Base-by-base conservation (phyloP, 1,140 invertebrate species). In the Ips typographus region DNA sequence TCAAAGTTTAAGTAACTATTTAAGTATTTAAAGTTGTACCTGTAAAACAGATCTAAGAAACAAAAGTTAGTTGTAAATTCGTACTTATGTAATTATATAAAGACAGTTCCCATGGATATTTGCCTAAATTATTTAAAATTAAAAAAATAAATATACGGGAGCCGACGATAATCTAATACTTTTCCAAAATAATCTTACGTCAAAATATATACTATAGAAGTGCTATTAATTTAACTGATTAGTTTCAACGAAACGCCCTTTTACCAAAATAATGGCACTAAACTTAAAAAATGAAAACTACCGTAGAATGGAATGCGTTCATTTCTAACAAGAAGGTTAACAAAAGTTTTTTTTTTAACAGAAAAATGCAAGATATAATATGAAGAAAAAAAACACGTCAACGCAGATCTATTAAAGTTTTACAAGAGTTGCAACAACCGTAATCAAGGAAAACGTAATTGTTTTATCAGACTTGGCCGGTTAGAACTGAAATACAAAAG, bases 221-320 rank as follows among this genome's bases (percentile, higher is more conserved):
- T 65, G 62, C 61, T 56, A 56, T 58, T 56, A 56, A 47, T 58
- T 22, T 22, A 22, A 22, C 22, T 68, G 40, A 65, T 70, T 60
- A 68, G 39, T 65, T 69, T 42, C 60, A 51, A 61, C 57, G 52
- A 57, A 40, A 66, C 63, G 74, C 71, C 74, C 73, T 70, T 72
- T 72, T 72, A 76, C 73, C 75, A 70, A 75, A 22, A 8, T 49
- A 61, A 76, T 76, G 75, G 75, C 75, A 76, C 75, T 76, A 75
- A 71, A 72, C 70, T 74, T 72, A 73, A 68, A 70, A 66, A 70
- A 66, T 40, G 59, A 71, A 72, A 72, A 74, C 73, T 76, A 74
- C 67, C 68, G 69, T 73, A 64, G 64, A 70, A 69, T 76, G 75
- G 75, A 76, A 76, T 76, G 75, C 73, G 68, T 74, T 71, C 56